Evolutionary conservation across 2,113 vertebrate species (phyloP).

Genomic region (Chaetodon trifascialis): DNA sequence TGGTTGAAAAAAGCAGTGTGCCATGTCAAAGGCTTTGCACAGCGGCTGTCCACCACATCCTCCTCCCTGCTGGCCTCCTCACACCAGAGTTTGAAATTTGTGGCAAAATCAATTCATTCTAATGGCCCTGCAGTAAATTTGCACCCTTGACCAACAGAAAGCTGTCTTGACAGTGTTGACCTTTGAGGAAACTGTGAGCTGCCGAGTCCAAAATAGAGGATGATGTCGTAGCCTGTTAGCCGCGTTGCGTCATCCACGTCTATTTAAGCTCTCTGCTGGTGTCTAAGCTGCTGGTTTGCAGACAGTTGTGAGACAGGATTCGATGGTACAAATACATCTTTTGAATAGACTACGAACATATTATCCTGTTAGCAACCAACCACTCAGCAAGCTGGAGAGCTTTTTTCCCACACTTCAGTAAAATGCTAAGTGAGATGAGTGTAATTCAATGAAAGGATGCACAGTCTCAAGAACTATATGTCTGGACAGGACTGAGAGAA

Average conservation of each 20-base stretch:
- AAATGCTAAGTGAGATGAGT: not conserved
- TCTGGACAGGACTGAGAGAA: no score
- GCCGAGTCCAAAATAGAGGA: not conserved
- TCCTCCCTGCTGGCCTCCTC: not conserved
- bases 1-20: not conserved
- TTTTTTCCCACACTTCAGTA: not conserved
- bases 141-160: not conserved
- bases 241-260: not conserved
- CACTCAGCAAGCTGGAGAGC: not conserved
- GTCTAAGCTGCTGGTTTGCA: not conserved
- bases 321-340: not conserved
- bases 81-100: not conserved
- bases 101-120: not conserved
- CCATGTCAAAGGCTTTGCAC: not conserved
- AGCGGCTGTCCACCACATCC: no score
- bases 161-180: slow-evolving; percentile 4
- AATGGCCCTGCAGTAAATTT: not conserved
- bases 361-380: no score
- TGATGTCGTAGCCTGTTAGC: not conserved
- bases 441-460: not conserved
- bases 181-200: not conserved
- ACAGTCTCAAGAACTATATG: no score
- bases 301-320: not conserved
- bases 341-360: not conserved
- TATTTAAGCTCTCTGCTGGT: not conserved